Percentiles rank a stretch among this genome's conserved stretches.
These are phyloP conservation scores for Lepilemur septentrionalis DNA, from an alignment of 2,797 vertebrate genomes.

Conservation along the genomic window DNA sequence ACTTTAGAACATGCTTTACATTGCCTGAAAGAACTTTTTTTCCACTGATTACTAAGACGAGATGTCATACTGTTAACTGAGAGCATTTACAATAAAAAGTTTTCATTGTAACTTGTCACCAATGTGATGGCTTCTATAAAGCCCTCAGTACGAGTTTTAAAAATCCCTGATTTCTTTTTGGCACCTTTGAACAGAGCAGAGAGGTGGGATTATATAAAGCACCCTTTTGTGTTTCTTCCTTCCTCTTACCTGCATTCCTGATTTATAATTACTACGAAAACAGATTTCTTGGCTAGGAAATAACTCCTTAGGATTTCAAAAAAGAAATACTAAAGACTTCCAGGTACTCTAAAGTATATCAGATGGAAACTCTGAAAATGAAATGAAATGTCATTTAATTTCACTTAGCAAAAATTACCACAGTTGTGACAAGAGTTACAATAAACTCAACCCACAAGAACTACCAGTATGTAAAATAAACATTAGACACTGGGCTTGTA, in stretches of 20 bases:
- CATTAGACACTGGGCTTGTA: constrained; percentile 8
- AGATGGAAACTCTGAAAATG: constrained; percentile 28
- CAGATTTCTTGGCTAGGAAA: constrained; percentile 66
- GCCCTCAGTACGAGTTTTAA: constrained; percentile 57
- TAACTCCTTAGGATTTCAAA: constrained; percentile 70
- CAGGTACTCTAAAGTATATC: constrained; percentile 51
- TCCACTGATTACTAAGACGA: constrained; percentile 42
- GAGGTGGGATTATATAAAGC: constrained; percentile 69
- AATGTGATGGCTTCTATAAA: constrained; percentile 65
- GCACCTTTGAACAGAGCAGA: constrained; percentile 67
- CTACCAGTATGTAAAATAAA: constrained; percentile 35
- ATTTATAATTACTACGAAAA: constrained; percentile 78
- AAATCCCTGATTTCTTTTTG: constrained; percentile 67
- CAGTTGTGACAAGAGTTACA: constrained; percentile 52
- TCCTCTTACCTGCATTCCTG: constrained; percentile 70
- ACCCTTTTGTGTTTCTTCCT: constrained; percentile 67
- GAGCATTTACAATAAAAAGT: constrained; percentile 60
- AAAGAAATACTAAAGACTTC: constrained; percentile 68
- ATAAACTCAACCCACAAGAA: background rate
- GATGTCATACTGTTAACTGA: constrained; percentile 56
- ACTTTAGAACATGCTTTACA: constrained; percentile 53
- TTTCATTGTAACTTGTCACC: constrained; percentile 65
- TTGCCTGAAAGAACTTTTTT: constrained; percentile 54
- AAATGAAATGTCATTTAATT: constrained; percentile 68
- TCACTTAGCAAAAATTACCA: constrained; percentile 60